Base-by-base conservation (phyloP, 2,888 invertebrate species). In the Synergus gifuensis region DNA sequence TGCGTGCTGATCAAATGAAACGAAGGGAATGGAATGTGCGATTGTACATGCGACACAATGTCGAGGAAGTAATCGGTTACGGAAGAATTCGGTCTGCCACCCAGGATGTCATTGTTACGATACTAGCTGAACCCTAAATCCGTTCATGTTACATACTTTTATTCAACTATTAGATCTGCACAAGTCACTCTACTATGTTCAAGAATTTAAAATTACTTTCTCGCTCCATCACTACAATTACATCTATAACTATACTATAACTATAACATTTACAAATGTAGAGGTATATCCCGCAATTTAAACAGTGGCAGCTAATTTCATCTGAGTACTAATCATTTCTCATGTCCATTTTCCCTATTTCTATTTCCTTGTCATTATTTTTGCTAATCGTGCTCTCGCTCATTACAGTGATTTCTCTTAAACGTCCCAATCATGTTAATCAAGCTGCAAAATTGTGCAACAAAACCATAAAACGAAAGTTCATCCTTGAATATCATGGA, bases 41-140 rank as follows among this genome's bases (percentile, higher is more conserved):
- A 54, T 54, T n/a, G 54, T 54, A 54, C 36, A 73, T 73, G 49
- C n/a, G 76, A 66, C 22, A 82, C 82, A 83, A 82, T 82, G 82
- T 73, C 81, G 83, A 83, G 83, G 83, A 83, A 83, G 83, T 81
- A 78, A 82, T 83, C 82, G 83, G 82, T 82, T 82, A 82, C 76
- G 81, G 82, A 79, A 79, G 83, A 82, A 80, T 81, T 78, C 80
- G 83, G 82, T 83, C 77, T 62, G 60, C 49, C 62, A 67, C 66
- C 73, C 73, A 54, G 73, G 73, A 73, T 73, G 73, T 54, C 73
- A 73, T 73, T 73, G 73, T 73, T 73, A 73, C 36, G 73, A 73
- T 36, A 73, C 73, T 73, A 73, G 73, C 73, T 73, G 73, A 73
- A 73, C 73, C 73, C 54, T 73, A 36, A 73, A 73, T 73, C 73